Evolutionary conservation across 2,888 invertebrate genomes (phyloP).

Genomic region (Archaeoteleia sp.): DNA sequence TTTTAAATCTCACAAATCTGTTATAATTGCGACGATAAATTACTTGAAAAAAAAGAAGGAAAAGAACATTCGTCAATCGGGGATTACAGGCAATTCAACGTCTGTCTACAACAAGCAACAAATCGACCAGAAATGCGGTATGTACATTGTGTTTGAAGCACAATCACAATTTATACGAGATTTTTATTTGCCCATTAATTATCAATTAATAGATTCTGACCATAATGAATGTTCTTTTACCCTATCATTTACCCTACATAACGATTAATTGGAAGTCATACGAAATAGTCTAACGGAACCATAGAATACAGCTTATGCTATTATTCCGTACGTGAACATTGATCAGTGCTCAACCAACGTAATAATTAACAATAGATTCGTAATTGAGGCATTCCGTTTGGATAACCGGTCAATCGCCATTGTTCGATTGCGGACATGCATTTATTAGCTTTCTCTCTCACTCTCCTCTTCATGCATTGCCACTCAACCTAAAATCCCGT

Average conservation of each 20-base stretch:
- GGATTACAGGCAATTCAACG: slow-evolving; percentile 3
- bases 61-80: slow-evolving; percentile 29
- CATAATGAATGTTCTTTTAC: slow-evolving; percentile 27
- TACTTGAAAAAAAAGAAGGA: not conserved
- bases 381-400: slow-evolving; percentile 65
- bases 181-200: not conserved
- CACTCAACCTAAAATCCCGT: slow-evolving; percentile 46
- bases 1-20: no score
- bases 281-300: slow-evolving; percentile 49
- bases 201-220: slow-evolving; percentile 1
- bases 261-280: slow-evolving; percentile 31
- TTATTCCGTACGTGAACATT: slow-evolving; percentile 53
- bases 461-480: slow-evolving; percentile 38
- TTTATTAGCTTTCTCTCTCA: slow-evolving; percentile 49
- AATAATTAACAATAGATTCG: slow-evolving; percentile 67
- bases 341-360: slow-evolving; percentile 56
- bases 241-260: slow-evolving; percentile 36
- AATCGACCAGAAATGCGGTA: slow-evolving; percentile 1
- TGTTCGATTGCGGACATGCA: slow-evolving; percentile 49
- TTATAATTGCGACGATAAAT: slow-evolving; percentile 1
- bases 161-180: not conserved
- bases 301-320: slow-evolving; percentile 50
- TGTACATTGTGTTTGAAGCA: slow-evolving; percentile 7
- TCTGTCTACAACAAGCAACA: slow-evolving; percentile 2
- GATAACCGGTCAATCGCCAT: slow-evolving; percentile 56